Evolutionary conservation across 1,140 invertebrate species (phyloP), one percentile per base, ranked within the genome.

Genomic region (Drosophila leontia): DNA sequence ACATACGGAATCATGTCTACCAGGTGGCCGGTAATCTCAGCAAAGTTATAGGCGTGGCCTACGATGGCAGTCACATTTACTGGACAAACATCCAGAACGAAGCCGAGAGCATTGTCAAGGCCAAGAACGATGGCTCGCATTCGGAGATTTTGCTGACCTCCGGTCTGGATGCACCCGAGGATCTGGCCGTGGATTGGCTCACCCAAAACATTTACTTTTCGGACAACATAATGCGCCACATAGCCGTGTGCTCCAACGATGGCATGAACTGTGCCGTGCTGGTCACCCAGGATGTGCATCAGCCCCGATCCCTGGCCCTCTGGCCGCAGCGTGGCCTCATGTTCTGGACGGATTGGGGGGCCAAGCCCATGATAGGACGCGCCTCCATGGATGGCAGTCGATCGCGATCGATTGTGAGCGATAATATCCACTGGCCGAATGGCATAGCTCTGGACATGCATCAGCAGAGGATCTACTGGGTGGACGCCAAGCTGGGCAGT

Each of bases 301-400:
- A 94, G 87, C 96, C 96, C 0, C 93, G 94, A 62, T 95, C 94
- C 15, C 93, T 97, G 23, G 95, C 94, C 0, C 77, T 96, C 4
- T 93, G 95, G 93, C 94, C 95, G 2, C 92, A 92, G 8, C 92
- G 94, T 15, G 96, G 96, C 94, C 91, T 94, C 51, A 95, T 98
- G 94, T 98, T 96, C 91, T 98, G 97, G 97, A 95, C 95, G 3
- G 97, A 98, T 91, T 98, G 96, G 96, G 96, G 96, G 11, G 82
- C 94, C 9, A 93, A 94, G 26, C 95, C 97, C 0, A 93, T 95
- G 72, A 98, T 99, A 69, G 96, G 95, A 63, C 92, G 94, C n/a
- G 95, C 97, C 9, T 94, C 95, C 15, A 97, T 99, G 97, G 98
- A 99, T 92, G 98, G 98, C 1, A 93, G 93, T 0, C 72, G 94